A percentile compares a stretch with the other conserved stretches of the same genome.
Evolutionary conservation across 2,797 vertebrate genomes (phyloP).

Genomic region (Macropus fuliginosus): DNA sequence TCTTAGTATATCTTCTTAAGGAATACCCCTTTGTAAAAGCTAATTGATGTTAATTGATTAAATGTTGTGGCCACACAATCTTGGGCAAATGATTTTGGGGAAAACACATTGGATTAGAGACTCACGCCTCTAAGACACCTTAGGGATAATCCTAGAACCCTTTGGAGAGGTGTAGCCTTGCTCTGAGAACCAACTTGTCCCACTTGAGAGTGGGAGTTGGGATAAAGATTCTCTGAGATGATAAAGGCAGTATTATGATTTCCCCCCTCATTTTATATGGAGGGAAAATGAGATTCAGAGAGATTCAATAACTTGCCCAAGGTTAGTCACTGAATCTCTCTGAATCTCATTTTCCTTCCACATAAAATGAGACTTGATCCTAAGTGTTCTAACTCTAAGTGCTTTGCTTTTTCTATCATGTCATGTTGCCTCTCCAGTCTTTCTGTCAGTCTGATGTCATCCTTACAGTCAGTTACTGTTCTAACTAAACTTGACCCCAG

Average conservation of each 20-base stretch:
- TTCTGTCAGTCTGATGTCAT: background rate
- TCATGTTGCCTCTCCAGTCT: background rate
- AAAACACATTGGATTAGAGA: background rate
- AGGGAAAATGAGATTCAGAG: background rate
- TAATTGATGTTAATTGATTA: background rate
- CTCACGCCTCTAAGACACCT: background rate
- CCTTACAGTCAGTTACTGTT: background rate
- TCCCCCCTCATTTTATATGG: background rate
- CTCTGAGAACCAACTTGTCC: background rate
- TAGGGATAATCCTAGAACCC: background rate
- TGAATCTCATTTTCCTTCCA: background rate
- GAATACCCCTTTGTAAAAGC: background rate
- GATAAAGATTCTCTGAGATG: background rate
- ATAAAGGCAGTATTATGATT: background rate
- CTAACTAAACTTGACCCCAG: background rate
- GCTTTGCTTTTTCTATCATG: background rate
- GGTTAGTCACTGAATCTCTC: background rate
- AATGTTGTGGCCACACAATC: background rate
- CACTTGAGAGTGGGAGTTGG: background rate
- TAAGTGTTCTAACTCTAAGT: background rate
- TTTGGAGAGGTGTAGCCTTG: background rate
- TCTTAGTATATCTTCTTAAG: background rate
- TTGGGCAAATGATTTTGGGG: background rate
- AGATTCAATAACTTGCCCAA: background rate
- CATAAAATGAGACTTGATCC: background rate